A percentile compares a stretch with the other conserved stretches of the same genome.
Evolutionary conservation across 2,888 invertebrate genomes (phyloP).

Genomic region (Eudemis profundana): DNA sequence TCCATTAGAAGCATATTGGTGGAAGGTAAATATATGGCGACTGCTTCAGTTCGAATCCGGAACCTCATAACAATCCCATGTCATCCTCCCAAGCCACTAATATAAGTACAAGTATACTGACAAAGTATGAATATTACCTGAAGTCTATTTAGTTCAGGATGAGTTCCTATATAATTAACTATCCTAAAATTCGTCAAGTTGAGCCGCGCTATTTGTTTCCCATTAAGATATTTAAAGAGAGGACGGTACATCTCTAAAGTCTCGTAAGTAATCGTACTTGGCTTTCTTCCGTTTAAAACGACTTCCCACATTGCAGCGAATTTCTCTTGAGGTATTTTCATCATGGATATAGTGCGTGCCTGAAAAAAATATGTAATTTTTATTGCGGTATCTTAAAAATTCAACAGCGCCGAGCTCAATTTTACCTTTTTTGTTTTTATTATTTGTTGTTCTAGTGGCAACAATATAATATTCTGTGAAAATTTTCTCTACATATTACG

Average conservation of each 20-base stretch:
- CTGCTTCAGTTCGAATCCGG: too few species aligned
- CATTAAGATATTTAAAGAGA: conserved; percentile 72
- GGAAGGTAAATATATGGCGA: too few species aligned
- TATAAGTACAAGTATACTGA: too few species aligned
- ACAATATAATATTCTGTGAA: too few species aligned
- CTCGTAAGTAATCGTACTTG: conserved; percentile 55
- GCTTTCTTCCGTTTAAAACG: conserved; percentile 56
- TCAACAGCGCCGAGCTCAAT: too few species aligned
- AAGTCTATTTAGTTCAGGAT: conserved; percentile 70
- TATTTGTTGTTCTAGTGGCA: too few species aligned
- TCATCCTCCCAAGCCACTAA: too few species aligned
- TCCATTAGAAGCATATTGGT: too few species aligned
- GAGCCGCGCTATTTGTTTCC: conserved; percentile 70
- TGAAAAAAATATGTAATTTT: conserved; percentile 45
- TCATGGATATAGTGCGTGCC: conserved; percentile 77
- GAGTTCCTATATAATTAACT: conserved; percentile 72
- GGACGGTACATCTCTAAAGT: conserved; percentile 71
- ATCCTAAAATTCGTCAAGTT: conserved; percentile 68
- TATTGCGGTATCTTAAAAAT: neutral
- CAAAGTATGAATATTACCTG: too few species aligned
- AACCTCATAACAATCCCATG: too few species aligned
- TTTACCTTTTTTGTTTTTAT: too few species aligned
- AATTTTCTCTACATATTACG: too few species aligned
- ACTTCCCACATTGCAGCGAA: conserved; percentile 68
- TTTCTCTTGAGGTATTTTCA: conserved; percentile 73